Base-by-base conservation (phyloP, 2,888 invertebrate species). In the Alviniconcha strummeri region DNA sequence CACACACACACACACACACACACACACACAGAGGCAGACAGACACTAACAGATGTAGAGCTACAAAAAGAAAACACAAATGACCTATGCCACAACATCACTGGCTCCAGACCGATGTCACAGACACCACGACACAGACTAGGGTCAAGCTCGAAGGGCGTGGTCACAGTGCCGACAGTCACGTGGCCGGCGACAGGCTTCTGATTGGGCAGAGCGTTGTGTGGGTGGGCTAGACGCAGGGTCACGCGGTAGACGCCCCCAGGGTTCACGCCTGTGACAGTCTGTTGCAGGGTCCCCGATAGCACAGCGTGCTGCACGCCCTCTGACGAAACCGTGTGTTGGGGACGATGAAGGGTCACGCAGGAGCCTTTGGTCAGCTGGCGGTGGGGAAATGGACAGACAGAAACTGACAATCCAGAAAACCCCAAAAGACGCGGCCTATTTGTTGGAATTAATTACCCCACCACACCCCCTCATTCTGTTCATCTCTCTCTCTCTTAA, bases 71-170 rank as follows among this genome's bases (percentile, higher is more conserved):
- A 36, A 36, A 36, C 3, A 36, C 36, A 36, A 36, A 36, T 36
- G 36, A 80, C 75, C 71, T 78, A 71, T 86, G 74, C 85, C 85
- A 86, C 67, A 86, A n/a, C 19, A 86, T 84, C n/a, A 80, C 67
- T 5, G 76, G 56, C 60, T 86, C 77, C 4, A 76, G n/a, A 52
- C 56, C 84, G 13, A 81, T 60, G 60, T 80, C 81, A 78, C 85
- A 86, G 5, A 67, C 55, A 52, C 84, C 84, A 19, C 36, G 19
- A 60, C 85, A 86, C 57, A 75, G 64, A 64, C 83, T 71, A 15
- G 85, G 85, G 55, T 86, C 84, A 64, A 86, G 79, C 19, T 75
- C 52, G n/a, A 76, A 76, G 17, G 76, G 56, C n/a, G 55, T 55
- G 55, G n/a, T 76, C 52, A 56, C 56, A 1, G n/a, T 9, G 17